phyloP scores from a whole-genome alignment of 2,888 invertebrate species.

The Campaea margaritaria region DNA sequence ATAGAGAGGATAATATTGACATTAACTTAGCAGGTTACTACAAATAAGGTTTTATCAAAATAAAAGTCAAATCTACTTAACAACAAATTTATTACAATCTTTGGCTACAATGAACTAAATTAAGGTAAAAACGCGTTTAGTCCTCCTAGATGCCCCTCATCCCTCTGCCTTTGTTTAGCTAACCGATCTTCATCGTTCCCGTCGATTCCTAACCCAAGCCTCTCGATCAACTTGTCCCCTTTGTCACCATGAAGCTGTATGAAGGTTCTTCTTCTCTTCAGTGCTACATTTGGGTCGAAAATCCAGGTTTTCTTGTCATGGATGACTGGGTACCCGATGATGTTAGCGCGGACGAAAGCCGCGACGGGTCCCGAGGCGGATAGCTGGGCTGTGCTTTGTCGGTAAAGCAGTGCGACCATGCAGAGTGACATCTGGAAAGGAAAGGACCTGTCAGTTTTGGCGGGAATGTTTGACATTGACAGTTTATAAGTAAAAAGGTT shows the following conservation, averaged over 20 bases:
- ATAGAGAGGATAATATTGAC: too few relatives aligned
- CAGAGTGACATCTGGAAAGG: conserved; percentile 63
- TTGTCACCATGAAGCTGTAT: conserved; percentile 86
- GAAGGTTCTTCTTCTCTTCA: conserved; percentile 85
- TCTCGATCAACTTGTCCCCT: conserved; percentile 87
- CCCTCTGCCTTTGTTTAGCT: conserved; percentile 78
- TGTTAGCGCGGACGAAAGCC: conserved; percentile 76
- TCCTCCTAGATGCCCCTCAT: conserved; percentile 85
- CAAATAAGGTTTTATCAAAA: not conserved
- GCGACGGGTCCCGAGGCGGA: conserved; percentile 61
- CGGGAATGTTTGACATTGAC: conserved; percentile 26
- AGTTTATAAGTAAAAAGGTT: not conserved
- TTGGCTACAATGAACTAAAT: conserved; percentile 1
- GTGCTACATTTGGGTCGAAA: conserved; percentile 88
- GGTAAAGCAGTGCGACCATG: conserved; percentile 53
- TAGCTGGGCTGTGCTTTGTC: conserved; percentile 46
- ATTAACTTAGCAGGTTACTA: too few relatives aligned
- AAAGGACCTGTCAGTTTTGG: conserved; percentile 37
- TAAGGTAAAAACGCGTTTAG: conserved; percentile 69
- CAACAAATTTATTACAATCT: not conserved
- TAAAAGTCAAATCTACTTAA: not conserved
- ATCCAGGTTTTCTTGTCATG: conserved; percentile 85
- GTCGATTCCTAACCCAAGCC: conserved; percentile 87
- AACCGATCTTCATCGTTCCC: conserved; percentile 85
- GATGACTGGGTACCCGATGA: conserved; percentile 86